Conservation (phyloP, 2,888 invertebrate species). For the Mesoligia furuncula region DNA sequence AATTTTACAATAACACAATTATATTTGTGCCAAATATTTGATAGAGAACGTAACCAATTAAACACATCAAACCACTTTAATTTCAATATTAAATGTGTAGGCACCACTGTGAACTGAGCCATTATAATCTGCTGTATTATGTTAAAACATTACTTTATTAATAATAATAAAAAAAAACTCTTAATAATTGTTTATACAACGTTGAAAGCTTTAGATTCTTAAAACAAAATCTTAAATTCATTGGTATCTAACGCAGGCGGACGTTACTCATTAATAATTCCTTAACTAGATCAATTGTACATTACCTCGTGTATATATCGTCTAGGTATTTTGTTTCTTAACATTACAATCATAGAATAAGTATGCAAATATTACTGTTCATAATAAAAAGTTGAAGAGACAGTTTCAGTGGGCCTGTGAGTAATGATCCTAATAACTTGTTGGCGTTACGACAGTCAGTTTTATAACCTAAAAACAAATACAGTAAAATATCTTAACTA, state of each 20-base stretch:
- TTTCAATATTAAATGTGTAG: slow-evolving; percentile 13
- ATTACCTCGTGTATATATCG: slow-evolving; percentile 25
- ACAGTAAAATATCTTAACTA: slow-evolving; percentile 59
- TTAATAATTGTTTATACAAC: slow-evolving; percentile 30
- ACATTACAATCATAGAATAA: slow-evolving; percentile 10
- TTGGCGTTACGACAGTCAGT: slow-evolving; percentile 45
- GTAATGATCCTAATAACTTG: slow-evolving; percentile 30
- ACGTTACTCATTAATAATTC: slow-evolving; percentile 49
- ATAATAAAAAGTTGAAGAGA: slow-evolving; percentile 10
- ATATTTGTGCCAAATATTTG: slow-evolving; percentile 16
- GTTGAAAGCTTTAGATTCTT: slow-evolving; percentile 31
- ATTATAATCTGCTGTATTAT: slow-evolving; percentile 15
- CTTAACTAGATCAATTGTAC: slow-evolving; percentile 43
- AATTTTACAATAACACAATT: slow-evolving; percentile 8
- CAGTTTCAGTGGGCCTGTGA: slow-evolving; percentile 59
- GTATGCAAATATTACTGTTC: background rate
- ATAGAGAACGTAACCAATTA: slow-evolving; percentile 12
- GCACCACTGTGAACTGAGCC: slow-evolving; percentile 53
- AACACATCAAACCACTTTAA: slow-evolving; percentile 9
- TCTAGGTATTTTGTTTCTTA: slow-evolving; percentile 25
- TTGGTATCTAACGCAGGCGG: slow-evolving; percentile 65
- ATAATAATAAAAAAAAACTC: slow-evolving; percentile 26
- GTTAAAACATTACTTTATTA: slow-evolving; percentile 1
- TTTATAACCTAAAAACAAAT: slow-evolving; percentile 59
- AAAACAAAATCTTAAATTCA: slow-evolving; percentile 61